Evolutionary conservation across 2,888 invertebrate species (phyloP).

Genomic region (Acrocyrtus sp.): DNA sequence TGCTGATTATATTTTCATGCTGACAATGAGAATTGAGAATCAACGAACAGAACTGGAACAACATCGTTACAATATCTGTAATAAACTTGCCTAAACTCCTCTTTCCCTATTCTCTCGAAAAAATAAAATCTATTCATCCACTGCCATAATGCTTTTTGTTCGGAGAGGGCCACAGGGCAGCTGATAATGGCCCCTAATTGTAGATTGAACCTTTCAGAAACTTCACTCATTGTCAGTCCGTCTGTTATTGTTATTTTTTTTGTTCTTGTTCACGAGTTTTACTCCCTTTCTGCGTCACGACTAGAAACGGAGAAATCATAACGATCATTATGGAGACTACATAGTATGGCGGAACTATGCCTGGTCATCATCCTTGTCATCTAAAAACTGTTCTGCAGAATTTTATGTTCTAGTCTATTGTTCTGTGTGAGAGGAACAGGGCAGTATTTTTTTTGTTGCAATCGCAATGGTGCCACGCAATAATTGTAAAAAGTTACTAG

Average conservation of each 20-base stretch:
- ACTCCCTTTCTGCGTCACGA: slow-evolving; percentile 19
- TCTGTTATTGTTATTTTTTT: slow-evolving; percentile 19
- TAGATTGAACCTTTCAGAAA: slow-evolving; percentile 48
- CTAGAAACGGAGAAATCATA: neutral
- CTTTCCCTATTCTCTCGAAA: too few relatives aligned
- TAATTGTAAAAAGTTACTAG: too few relatives aligned
- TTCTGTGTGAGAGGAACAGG: too few relatives aligned
- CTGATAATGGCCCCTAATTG: slow-evolving; percentile 55
- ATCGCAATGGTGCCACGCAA: too few relatives aligned
- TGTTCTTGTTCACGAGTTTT: slow-evolving; percentile 22
- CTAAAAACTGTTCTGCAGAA: too few relatives aligned
- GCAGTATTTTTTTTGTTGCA: too few relatives aligned
- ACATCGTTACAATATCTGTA: neutral
- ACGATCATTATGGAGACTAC: slow-evolving; percentile 5
- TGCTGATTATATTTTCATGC: neutral
- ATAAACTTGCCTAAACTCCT: too few relatives aligned
- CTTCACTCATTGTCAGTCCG: slow-evolving; percentile 45
- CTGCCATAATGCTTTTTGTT: slow-evolving; percentile 24
- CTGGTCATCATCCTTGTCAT: neutral
- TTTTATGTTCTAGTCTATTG: too few relatives aligned
- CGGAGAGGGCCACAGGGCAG: slow-evolving; percentile 40
- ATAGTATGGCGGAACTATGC: neutral
- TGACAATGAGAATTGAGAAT: neutral
- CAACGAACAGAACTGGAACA: neutral
- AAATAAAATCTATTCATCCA: slow-evolving; percentile 2